Evolutionary conservation across 2,113 vertebrate genomes (phyloP).

Genomic region (Aphyosemion australe): DNA sequence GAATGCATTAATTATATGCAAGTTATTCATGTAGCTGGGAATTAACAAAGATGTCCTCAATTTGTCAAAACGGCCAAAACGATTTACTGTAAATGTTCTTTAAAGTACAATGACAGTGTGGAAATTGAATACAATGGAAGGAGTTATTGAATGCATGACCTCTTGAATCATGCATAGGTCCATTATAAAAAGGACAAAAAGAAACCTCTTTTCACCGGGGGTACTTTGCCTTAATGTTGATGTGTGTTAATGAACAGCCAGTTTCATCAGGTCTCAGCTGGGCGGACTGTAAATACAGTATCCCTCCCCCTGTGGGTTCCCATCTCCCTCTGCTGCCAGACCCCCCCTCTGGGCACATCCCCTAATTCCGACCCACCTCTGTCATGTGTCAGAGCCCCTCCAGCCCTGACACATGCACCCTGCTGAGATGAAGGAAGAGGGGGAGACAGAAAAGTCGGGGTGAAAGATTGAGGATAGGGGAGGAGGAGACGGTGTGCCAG

Average conservation of each 20-base stretch:
- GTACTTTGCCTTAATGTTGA: slow-evolving; percentile 42
- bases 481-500: slow-evolving; percentile 66
- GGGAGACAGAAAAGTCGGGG: slow-evolving; percentile 54
- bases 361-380: slow-evolving; percentile 64
- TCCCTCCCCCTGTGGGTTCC: slow-evolving; percentile 14
- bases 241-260: slow-evolving; percentile 26
- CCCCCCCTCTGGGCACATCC: slow-evolving; percentile 45
- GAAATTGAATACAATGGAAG: slow-evolving; percentile 12
- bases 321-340: slow-evolving; percentile 12
- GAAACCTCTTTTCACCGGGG: slow-evolving; percentile 46
- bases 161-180: slow-evolving; percentile 60
- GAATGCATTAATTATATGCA: neutral
- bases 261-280: slow-evolving; percentile 69
- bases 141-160: slow-evolving; percentile 36
- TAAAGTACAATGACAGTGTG: slow-evolving; percentile 15
- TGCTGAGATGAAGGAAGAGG: slow-evolving; percentile 72
- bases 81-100: slow-evolving; percentile 1
- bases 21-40: slow-evolving; percentile 15
- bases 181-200: slow-evolving; percentile 53
- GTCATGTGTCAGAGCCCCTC: slow-evolving; percentile 67
- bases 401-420: slow-evolving; percentile 40
- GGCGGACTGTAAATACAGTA: slow-evolving; percentile 77
- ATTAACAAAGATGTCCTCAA: slow-evolving; percentile 20
- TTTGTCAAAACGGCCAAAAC: neutral
- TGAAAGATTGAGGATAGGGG: slow-evolving; percentile 49